Conservation (phyloP, 2,797 vertebrate species). For the Xiphophorus birchmanni region DNA sequence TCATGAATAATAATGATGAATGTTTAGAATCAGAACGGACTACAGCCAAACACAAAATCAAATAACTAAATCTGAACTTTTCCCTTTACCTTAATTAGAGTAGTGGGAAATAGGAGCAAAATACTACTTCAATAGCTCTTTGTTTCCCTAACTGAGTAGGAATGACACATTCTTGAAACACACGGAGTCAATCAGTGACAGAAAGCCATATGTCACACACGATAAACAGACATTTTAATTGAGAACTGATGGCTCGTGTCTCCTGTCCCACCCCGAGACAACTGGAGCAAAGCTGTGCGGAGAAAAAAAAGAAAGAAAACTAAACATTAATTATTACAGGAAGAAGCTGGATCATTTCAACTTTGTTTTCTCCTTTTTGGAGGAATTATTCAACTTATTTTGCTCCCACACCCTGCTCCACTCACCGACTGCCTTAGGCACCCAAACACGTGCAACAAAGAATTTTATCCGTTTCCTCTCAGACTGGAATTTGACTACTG, state of each 20-base stretch:
- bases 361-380: slow-evolving; percentile 27
- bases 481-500: slow-evolving; percentile 62
- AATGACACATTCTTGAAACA: slow-evolving; percentile 59
- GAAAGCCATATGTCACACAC: slow-evolving; percentile 48
- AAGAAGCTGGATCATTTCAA: slow-evolving; percentile 45
- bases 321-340: slow-evolving; percentile 16
- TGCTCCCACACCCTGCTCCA: slow-evolving; percentile 53
- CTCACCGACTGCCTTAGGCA: slow-evolving; percentile 50
- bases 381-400: slow-evolving; percentile 51
- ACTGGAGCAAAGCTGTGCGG: slow-evolving; percentile 14
- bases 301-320: slow-evolving; percentile 12
- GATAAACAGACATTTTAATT: slow-evolving; percentile 69
- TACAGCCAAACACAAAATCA: slow-evolving; percentile 2
- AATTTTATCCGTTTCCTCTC: slow-evolving; percentile 64
- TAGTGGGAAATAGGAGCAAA: not conserved
- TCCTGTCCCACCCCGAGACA: slow-evolving; percentile 25
- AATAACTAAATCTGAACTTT: not conserved
- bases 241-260: slow-evolving; percentile 62
- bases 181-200: slow-evolving; percentile 62
- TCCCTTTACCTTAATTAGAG: not conserved
- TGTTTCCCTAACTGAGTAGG: slow-evolving; percentile 26
- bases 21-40: slow-evolving; percentile 8
- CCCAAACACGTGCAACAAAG: slow-evolving; percentile 58
- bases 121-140: not conserved
- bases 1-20: slow-evolving; percentile 16